Conservation (phyloP, 1,140 invertebrate genomes). For the Glomeris maerens region DNA sequence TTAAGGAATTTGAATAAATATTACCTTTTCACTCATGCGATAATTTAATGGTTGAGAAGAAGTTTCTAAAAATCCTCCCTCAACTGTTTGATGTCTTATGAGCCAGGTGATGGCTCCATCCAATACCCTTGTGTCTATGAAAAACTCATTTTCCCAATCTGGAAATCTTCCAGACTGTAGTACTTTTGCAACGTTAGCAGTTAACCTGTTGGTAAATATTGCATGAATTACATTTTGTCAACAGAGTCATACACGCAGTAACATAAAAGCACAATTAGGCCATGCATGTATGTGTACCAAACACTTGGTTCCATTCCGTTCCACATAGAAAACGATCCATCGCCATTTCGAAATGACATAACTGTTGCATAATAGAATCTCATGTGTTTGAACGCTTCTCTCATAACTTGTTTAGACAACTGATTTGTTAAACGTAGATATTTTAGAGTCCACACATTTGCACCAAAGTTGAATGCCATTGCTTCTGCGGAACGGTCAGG, state of each 20-base stretch:
- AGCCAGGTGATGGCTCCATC: slow-evolving; percentile 30
- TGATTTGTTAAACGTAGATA: slow-evolving; percentile 45
- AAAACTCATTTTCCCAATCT: slow-evolving; percentile 40
- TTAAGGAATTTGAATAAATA: background rate
- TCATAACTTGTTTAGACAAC: slow-evolving; percentile 27
- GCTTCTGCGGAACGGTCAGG: slow-evolving; percentile 34
- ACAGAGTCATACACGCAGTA: background rate
- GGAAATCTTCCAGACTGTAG: slow-evolving; percentile 34
- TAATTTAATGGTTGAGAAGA: slow-evolving; percentile 38
- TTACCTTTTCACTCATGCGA: slow-evolving; percentile 25
- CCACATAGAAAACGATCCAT: slow-evolving; percentile 76
- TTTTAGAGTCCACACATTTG: slow-evolving; percentile 41
- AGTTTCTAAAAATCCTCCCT: slow-evolving; percentile 36
- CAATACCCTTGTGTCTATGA: slow-evolving; percentile 33
- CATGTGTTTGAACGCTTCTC: slow-evolving; percentile 31
- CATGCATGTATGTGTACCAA: slow-evolving; percentile 23
- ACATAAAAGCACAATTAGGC: too few relatives aligned
- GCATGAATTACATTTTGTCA: background rate
- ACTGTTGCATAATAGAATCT: slow-evolving; percentile 73
- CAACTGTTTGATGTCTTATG: slow-evolving; percentile 29
- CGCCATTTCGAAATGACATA: slow-evolving; percentile 72
- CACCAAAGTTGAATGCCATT: slow-evolving; percentile 43
- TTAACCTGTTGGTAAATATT: slow-evolving; percentile 28
- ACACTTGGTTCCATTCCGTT: slow-evolving; percentile 5
- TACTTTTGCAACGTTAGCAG: slow-evolving; percentile 33